phyloP scores from a whole-genome alignment of 2,888 invertebrate species.

The Ophion costatus region DNA sequence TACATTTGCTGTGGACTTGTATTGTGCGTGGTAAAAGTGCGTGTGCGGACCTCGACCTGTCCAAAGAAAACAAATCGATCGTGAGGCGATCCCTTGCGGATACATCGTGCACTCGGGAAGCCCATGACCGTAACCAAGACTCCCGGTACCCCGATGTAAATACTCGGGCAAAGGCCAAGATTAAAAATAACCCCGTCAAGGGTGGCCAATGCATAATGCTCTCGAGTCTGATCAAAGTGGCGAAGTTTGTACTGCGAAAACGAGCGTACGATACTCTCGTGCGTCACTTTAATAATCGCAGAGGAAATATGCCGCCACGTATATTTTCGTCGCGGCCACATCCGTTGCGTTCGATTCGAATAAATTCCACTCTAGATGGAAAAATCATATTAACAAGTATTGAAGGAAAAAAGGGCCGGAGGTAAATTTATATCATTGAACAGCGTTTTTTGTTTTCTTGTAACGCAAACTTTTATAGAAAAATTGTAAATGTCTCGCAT shows the following conservation, averaged over 20 bases:
- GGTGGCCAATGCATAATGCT: conserved; percentile 34
- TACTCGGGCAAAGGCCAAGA: conserved; percentile 50
- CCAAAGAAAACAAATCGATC: conserved; percentile 62
- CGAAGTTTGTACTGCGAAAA: conserved; percentile 18
- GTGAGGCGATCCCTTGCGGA: conserved; percentile 45
- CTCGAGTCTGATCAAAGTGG: conserved; percentile 41
- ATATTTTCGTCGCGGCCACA: background rate
- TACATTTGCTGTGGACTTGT: conserved; percentile 10
- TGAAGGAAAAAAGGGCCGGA: no score
- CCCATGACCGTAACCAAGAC: conserved; percentile 58
- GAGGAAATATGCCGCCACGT: no score
- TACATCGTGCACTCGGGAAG: conserved; percentile 26
- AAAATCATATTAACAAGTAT: no score
- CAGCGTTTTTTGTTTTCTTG: no score
- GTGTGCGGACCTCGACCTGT: conserved; percentile 58
- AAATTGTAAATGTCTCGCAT: no score
- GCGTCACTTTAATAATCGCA: background rate
- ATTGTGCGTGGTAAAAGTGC: conserved; percentile 39
- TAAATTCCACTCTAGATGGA: no score
- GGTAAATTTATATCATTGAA: no score
- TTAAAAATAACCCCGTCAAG: conserved; percentile 56
- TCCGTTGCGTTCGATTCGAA: background rate
- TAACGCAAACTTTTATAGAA: no score
- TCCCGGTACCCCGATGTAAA: conserved; percentile 47
- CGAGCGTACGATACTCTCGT: background rate